Base-by-base conservation (phyloP, 2,888 invertebrate genomes). In the Cabera pusaria region DNA sequence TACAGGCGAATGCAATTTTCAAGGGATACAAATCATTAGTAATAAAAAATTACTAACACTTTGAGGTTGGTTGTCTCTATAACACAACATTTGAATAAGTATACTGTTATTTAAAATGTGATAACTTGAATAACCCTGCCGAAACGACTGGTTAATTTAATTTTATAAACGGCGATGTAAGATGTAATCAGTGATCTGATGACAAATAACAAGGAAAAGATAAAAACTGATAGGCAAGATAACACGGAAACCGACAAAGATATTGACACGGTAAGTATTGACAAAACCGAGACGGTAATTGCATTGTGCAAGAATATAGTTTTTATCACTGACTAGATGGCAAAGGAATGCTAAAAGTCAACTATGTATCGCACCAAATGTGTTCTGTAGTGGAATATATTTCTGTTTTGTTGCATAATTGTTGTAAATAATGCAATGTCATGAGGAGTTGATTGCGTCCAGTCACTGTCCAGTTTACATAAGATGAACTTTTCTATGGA, bases 211-310 rank as follows among this genome's bases (percentile, higher is more conserved):
- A 37, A 45, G 39, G 29, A 31, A n/a, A 27, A 36, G 38, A 38
- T 44, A 41, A 29, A 17, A 23, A 18, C 6, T 6, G 44, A 42
- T 40, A 36, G 32, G 46, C 41, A 28, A 31, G 11, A 39, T 33
- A 20, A 28, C 10, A 38, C 36, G 27, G 26, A 33, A 28, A 42
- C 6, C 11, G 24, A 24, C 18, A 12, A 17, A 35, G 5, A n/a
- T 18, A 21, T 31, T 26, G 10, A 26, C 21, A 33, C 1, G 4
- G 14, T 2, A 4, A 14, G 4, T 14, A 14, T 4, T 14, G n/a
- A n/a, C 14, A 14, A 4, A 14, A 4, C 14, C 4, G 14, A 33
- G 37, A 35, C 38, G 40, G 38, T 38, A 40, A 44, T 27, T 27
- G 26, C 36, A 31, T 33, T 33, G 28, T 32, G 19, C 16, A 21